Conservation (phyloP, 1,140 invertebrate genomes). For the Panagrolaimus sp. region DNA sequence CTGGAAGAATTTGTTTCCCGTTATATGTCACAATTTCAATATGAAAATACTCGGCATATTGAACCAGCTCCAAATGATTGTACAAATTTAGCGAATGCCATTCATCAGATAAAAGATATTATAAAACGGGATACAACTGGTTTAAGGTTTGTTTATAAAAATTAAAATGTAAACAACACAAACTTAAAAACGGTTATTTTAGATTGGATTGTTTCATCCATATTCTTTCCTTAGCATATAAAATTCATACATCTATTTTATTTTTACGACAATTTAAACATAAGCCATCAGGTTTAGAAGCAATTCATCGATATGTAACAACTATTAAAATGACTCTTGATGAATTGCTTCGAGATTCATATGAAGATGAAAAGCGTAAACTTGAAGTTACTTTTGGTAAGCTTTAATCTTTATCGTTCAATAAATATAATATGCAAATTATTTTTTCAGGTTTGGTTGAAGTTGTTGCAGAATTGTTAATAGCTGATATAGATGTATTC, state of each 20-base stretch:
- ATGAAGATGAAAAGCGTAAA: conserved; percentile 10
- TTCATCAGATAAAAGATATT: background rate
- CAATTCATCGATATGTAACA: background rate
- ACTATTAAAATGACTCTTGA: background rate
- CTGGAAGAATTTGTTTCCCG: background rate
- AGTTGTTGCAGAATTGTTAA: conserved; percentile 25
- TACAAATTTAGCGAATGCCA: background rate
- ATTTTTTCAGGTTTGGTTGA: conserved; percentile 27
- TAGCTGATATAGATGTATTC: conserved; percentile 22
- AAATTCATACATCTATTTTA: background rate
- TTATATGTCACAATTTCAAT: conserved; percentile 2
- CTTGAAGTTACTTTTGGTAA: conserved; percentile 1
- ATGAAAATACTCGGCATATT: background rate
- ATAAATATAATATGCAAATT: background rate
- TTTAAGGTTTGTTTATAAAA: background rate
- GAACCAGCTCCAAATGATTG: background rate
- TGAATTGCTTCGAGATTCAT: conserved; percentile 4
- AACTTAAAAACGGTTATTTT: too few relatives aligned
- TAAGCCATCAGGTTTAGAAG: background rate
- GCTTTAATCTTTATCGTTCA: background rate
- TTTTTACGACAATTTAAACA: background rate
- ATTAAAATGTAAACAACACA: too few relatives aligned
- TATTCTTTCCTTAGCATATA: background rate
- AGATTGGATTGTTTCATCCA: background rate
- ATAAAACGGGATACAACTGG: background rate